Evolutionary conservation across 2,113 vertebrate species (phyloP).

Genomic region (Eira barbara): DNA sequence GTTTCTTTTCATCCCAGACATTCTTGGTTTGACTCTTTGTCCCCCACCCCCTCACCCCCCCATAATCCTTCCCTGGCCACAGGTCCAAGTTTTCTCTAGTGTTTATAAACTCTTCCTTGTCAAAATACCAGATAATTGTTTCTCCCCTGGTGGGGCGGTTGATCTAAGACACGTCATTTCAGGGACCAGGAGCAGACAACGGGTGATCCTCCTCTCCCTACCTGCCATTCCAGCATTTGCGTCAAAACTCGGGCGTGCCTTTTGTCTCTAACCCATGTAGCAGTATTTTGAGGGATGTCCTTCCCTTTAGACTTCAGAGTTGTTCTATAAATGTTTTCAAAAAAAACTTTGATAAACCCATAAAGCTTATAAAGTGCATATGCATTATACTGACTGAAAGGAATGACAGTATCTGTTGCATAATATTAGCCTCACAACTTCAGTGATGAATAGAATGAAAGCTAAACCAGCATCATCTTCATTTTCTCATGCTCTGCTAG

Average conservation of each 20-base stretch:
- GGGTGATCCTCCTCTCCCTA: background rate
- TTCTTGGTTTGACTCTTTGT: conserved; percentile 16
- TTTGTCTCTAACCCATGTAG: background rate
- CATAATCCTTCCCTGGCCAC: background rate
- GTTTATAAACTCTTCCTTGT: conserved; percentile 58
- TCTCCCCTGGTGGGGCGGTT: background rate
- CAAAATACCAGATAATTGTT: conserved; percentile 57
- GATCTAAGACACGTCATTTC: conserved; percentile 32
- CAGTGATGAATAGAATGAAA: conserved; percentile 31
- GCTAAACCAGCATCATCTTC: background rate
- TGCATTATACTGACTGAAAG: background rate
- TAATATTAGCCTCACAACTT: background rate
- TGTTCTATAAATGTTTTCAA: background rate
- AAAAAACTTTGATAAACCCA: conserved; percentile 26
- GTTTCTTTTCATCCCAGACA: conserved; percentile 30
- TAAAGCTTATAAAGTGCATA: background rate
- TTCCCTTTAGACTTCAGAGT: background rate
- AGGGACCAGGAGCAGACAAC: background rate
- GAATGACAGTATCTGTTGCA: background rate
- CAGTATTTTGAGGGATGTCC: background rate
- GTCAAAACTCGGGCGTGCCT: background rate
- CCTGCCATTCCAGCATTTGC: conserved; percentile 47
- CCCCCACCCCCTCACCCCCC: background rate
- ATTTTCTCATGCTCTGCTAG: conserved; percentile 44
- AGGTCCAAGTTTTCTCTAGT: conserved; percentile 30